Evolutionary conservation across 2,888 invertebrate genomes (phyloP), one percentile per base, ranked within the genome.

Genomic region (Drosophila siamana): DNA sequence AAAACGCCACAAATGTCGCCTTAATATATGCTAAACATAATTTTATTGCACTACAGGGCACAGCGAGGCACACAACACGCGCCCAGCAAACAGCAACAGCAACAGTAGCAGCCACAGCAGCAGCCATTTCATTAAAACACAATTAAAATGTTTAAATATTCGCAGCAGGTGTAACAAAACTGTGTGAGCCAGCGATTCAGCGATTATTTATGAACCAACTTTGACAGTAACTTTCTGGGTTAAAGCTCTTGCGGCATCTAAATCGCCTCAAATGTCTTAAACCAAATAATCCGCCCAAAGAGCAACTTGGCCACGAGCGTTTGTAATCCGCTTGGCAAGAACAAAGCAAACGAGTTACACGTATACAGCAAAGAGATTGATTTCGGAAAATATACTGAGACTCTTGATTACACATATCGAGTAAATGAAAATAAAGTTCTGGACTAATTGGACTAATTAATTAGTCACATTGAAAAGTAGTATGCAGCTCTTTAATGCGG

Each of bases 21-120:
- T 50, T 57, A 74, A 73, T 78, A 69, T 74, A 76, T 69, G 78
- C 78, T 74, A 74, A 74, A 78, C 74, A 74, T 78, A 61, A 76
- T 78, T 78, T 76, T 69, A 78, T 78, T 68, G 68, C 78, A 77
- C 61, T 48, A 43, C 44, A 52, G 41, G 52, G 69, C 51, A 43
- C 47, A 36, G 40, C 44, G 48, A 36, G 52, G 69, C 51, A 43
- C 47, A 36, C 33, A 33, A 36, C 24, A 24, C 19, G 33, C 30
- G 28, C 55, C 30, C 47, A 30, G 30, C 11, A 4, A 11, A 28
- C 28, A 9, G 61, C 41, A 11, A 22, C 50, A 24, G 30, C 43
- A 28, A 15, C 70, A 26, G 40, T 43, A 55, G 59, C 48, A 51
- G 66, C 22, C 15, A 15, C 59, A 24, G 22, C 43, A 19, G 13